Base-by-base conservation (phyloP, 1,140 invertebrate species). In the Mercenaria mercenaria region DNA sequence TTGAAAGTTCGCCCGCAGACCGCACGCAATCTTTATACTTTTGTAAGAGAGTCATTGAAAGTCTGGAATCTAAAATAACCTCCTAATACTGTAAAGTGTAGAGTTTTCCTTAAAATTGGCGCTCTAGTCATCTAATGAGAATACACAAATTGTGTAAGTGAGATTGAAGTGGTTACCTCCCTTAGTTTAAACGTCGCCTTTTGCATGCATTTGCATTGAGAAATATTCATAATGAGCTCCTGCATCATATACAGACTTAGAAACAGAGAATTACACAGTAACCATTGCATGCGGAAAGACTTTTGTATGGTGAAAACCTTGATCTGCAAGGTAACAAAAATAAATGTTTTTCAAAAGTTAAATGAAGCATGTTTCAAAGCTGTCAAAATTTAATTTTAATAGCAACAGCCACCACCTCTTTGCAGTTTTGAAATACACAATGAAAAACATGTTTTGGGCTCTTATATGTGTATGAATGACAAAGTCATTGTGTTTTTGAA, bases 301-400 rank as follows among this genome's bases (percentile, higher is more conserved):
- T 77, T 77, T 77, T 50, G 43, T 77, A 50, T 77, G 1, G n/a
- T 77, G n/a, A 77, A 77, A 23, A 77, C 39, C 29, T 77, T 77
- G 26, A 52, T 77, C 10, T 77, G 74, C 41, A 47, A 47, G 74
- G 74, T 77, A 74, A 74, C 11, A 8, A 10, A 34, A 6, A 41
- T 41, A 1, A 41, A 10, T 18, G 15, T 41, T 72, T 4, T 72
- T 39, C 13, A 41, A 41, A 13, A 8, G n/a, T 69, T 29, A 29
- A 34, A 11, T 8, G 32, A 39, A 8, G 3, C 1, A 10, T 67
- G 64, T 67, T 20, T 11, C 1, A 32, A 8, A 67, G 26, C 3
- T 67, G 34, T 37, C 1, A 20, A 34, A 67, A 11, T 13, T 18
- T 2, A 1, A 41, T 15, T 18, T 41, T 6, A 1, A 39, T 41